Base-by-base conservation (phyloP, 2,888 invertebrate species). In the Lamellibrachia satsuma region DNA sequence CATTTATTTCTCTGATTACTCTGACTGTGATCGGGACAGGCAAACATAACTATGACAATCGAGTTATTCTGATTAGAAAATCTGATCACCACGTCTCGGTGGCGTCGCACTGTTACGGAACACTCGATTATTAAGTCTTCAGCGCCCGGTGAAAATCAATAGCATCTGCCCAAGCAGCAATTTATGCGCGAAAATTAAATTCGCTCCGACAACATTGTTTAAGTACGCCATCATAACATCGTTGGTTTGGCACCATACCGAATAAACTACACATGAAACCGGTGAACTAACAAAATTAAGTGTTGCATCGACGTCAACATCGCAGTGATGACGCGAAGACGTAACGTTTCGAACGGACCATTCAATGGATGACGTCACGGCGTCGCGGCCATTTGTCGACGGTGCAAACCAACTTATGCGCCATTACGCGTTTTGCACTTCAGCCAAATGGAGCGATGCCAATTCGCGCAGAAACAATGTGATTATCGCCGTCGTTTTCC, bases 51-150 rank as follows among this genome's bases (percentile, higher is more conserved):
- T 75, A 75, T 22, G 75, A 22, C 75, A 75, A 75, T 75, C 75
- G 75, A 75, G 75, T 75, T 75, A 75, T 75, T 75, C 75, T 75
- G 75, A 75, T 75, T 75, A 75, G 75, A 75, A 75, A 75, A 75
- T 75, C 75, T 75, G 75, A 75, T 75, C 75, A 75, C 22, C 75
- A 75, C 75, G 22, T 75, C 22, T 75, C 22, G 75, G 75, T 75
- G 75, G 75, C 75, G 75, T 75, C n/a, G 75, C n/a, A n/a, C 75
- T 3, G n/a, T 75, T 75, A 75, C 75, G 75, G 75, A 75, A 75
- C 75, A 6, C 2, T 15, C 75, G 22, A 75, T 75, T 15, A 75
- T 75, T 75, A 75, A n/a, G 75, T 15, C 75, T 75, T 75, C 22
- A 75, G n/a, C 75, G 75, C 6, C 15, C 6, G 75, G 75, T 75